Conservation (phyloP, 1,140 invertebrate genomes). For the Hylyphantes graminicola region DNA sequence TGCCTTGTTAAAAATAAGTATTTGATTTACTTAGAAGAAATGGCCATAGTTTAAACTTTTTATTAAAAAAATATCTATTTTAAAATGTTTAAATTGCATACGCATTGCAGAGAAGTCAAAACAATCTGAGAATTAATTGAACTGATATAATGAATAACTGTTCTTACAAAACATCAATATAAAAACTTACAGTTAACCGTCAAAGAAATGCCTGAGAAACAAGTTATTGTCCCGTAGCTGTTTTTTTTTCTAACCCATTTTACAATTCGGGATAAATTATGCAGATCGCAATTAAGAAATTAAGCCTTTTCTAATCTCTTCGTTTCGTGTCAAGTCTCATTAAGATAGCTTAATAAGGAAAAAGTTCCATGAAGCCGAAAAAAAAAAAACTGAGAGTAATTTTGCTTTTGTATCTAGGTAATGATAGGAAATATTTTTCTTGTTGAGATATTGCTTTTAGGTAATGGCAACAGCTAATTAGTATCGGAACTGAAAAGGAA, state of each 20-base stretch:
- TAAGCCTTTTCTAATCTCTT: slow-evolving; percentile 32
- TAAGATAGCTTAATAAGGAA: slow-evolving; percentile 36
- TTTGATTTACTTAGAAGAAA: too few species aligned
- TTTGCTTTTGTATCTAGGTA: slow-evolving; percentile 44
- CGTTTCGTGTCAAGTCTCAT: slow-evolving; percentile 34
- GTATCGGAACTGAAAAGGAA: not conserved
- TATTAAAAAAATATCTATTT: too few species aligned
- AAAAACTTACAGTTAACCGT: not conserved
- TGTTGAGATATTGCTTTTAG: slow-evolving; percentile 18
- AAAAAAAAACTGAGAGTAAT: slow-evolving; percentile 32
- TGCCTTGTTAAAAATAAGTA: too few species aligned
- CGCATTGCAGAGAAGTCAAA: too few species aligned
- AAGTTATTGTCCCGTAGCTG: slow-evolving; percentile 7
- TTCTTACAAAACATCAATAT: too few species aligned
- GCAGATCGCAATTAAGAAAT: slow-evolving; percentile 48
- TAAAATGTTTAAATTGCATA: too few species aligned
- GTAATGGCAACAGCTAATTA: slow-evolving; percentile 34
- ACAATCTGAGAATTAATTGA: too few species aligned
- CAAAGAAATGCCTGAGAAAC: slow-evolving; percentile 24
- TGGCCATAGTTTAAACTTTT: too few species aligned
- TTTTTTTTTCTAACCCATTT: slow-evolving; percentile 1
- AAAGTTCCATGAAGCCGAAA: not conserved
- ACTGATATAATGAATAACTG: too few species aligned
- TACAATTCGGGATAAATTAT: slow-evolving; percentile 29
- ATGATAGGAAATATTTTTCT: slow-evolving; percentile 42